Base-by-base conservation (phyloP, 2,888 invertebrate species). In the Ophion costatus region DNA sequence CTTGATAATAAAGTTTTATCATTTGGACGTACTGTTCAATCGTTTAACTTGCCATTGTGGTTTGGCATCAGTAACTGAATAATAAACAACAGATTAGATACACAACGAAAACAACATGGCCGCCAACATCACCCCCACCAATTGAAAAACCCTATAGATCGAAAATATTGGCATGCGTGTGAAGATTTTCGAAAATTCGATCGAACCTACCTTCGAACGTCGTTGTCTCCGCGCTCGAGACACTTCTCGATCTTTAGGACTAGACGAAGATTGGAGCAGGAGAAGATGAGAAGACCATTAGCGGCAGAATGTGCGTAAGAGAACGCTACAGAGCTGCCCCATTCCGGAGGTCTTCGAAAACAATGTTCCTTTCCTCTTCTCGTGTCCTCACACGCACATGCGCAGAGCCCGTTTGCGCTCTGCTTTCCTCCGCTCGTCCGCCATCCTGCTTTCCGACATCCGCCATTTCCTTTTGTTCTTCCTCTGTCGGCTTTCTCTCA, bases 321-420 rank as follows among this genome's bases (percentile, higher is more conserved):
- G 61, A 69, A 59, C 64, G 76, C 61, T 42, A 20, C 20, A 74
- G 70, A 51, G 74, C 77, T 77, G 80, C 57, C 61, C 67, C 56
- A 74, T 80, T 83, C 61, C 73, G 42, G 63, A 69, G 64, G 64
- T 69, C 74, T 64, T 80, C 77, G 59, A 74, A 61, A 67, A 69
- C 29, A 24, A 51, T 80, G 83, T 77, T 77, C 70, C 80, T 75
- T 83, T 74, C 70, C 77, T 74, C 67, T 45, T 77, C 77, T 64
- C 78, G 22, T 45, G 73, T 75, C 51, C n/a, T 29, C 38, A 57
- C 69, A 17, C 56, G 22, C 22, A 67, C 42, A 56, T 29, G 61
- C 42, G 42, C 78, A 74, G 51, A 56, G 38, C 56, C 57, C 66
- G 59, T 59, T 69, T 63, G 51, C 56, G n/a, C 75, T 51, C 22